Evolutionary conservation across 2,113 vertebrate genomes (phyloP).

Genomic region (Bubo blakistoni): DNA sequence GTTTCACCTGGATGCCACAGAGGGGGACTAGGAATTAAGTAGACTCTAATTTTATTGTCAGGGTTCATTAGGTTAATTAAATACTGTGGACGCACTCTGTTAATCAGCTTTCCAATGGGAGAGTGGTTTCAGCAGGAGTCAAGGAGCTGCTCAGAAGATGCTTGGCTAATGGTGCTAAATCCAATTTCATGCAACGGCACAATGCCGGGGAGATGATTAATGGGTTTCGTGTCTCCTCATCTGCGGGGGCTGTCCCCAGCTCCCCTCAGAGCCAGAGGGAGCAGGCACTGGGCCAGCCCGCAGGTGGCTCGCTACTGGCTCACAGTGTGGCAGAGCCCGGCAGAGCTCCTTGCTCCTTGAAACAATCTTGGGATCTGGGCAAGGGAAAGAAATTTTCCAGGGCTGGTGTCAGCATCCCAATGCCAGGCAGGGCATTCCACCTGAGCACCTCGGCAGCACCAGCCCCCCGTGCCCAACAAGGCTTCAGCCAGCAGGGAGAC

Average conservation of each 20-base stretch:
- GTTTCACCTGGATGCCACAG: background rate
- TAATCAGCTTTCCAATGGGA: conserved; percentile 39
- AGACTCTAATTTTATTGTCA: conserved; percentile 17
- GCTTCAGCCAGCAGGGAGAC: background rate
- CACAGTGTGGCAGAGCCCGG: accelerated
- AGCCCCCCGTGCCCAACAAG: accelerated
- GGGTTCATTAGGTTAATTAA: conserved; percentile 62
- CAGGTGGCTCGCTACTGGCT: background rate
- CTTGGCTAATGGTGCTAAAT: conserved; percentile 4
- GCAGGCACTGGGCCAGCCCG: background rate
- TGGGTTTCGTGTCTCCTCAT: background rate
- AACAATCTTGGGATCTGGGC: background rate
- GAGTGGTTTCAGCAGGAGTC: background rate
- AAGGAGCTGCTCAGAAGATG: background rate
- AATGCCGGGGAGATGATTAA: background rate
- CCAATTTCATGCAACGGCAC: background rate
- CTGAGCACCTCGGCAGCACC: accelerated
- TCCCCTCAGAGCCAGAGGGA: background rate
- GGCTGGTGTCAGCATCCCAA: background rate
- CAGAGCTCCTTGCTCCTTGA: background rate
- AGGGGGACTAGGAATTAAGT: background rate
- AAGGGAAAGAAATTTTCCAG: background rate
- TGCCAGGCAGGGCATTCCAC: background rate
- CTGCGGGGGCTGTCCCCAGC: background rate
- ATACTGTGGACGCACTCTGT: background rate